phyloP scores from a whole-genome alignment of 2,797 vertebrate species.

The Pampus argenteus region DNA sequence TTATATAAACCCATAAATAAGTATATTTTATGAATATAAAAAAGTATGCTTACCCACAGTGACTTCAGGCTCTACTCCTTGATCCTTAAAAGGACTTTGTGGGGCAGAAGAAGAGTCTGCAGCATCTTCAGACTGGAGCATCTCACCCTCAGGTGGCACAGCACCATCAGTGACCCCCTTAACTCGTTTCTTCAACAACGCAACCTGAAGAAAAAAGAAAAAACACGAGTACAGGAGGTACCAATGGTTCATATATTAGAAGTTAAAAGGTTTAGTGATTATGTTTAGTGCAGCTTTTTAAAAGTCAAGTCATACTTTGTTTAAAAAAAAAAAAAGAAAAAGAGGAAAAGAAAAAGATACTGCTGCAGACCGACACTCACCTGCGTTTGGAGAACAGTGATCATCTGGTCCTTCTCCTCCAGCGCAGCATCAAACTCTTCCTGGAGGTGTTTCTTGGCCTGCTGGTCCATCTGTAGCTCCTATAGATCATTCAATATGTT shows the following conservation, averaged over 20 bases:
- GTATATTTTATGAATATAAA: neutral
- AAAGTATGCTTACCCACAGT: constrained; percentile 67
- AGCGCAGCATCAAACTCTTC: constrained; percentile 96
- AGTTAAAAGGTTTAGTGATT: neutral
- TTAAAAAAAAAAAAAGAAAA: too few species aligned
- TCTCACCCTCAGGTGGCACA: constrained; percentile 65
- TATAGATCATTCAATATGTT: constrained; percentile 61
- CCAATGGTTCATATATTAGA: neutral
- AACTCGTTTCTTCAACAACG: constrained; percentile 90
- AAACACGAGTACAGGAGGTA: too few species aligned
- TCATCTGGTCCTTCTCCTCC: constrained; percentile 98
- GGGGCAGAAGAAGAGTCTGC: constrained; percentile 62
- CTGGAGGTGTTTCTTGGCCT: constrained; percentile 97
- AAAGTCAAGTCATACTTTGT: neutral
- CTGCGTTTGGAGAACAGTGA: constrained; percentile 96
- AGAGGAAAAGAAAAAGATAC: neutral
- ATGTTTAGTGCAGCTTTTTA: neutral
- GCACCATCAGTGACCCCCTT: constrained; percentile 77
- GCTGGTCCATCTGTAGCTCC: constrained; percentile 99
- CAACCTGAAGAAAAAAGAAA: constrained; percentile 83
- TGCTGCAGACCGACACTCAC: constrained; percentile 63
- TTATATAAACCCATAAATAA: neutral
- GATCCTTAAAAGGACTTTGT: constrained; percentile 79
- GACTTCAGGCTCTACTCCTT: constrained; percentile 67
- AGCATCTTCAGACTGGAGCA: constrained; percentile 52